Conservation (phyloP, 2,113 vertebrate species). For the Sylvilagus bachmani region DNA sequence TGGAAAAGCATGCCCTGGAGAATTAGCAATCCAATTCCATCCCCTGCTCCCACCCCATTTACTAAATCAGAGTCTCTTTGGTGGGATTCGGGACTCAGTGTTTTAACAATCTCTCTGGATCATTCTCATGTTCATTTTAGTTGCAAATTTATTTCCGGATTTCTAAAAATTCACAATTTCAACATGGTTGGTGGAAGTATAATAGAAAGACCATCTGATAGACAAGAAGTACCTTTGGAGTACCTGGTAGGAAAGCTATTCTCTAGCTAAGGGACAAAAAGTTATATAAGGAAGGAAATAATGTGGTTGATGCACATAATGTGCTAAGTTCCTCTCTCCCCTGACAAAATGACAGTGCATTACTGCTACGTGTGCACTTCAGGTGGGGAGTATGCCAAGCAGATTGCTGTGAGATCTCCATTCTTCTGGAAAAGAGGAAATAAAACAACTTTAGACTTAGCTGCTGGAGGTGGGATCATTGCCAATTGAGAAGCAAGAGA, state of each 20-base stretch:
- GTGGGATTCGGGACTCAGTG: not conserved
- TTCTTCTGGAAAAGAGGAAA: conserved; percentile 41
- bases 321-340: not conserved
- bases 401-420: conserved; percentile 33
- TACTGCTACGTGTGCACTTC: not conserved
- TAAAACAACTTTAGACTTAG: conserved; percentile 38
- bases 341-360: not conserved
- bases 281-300: conserved; percentile 17
- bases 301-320: not conserved
- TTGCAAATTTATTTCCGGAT: not conserved
- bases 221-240: not conserved
- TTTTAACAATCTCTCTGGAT: not conserved
- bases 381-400: not conserved
- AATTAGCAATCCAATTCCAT: not conserved
- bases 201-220: not conserved
- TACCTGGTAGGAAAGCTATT: not conserved
- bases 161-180: not conserved
- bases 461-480: not conserved
- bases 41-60: not conserved
- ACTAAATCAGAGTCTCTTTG: not conserved
- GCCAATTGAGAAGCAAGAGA: conserved; percentile 13
- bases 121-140: not conserved
- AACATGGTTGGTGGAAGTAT: not conserved
- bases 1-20: not conserved
- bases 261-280: not conserved